These are phyloP conservation scores for Drosophila multiciliata DNA, from an alignment of 2,888 invertebrate genomes.

Conservation along the genomic window DNA sequence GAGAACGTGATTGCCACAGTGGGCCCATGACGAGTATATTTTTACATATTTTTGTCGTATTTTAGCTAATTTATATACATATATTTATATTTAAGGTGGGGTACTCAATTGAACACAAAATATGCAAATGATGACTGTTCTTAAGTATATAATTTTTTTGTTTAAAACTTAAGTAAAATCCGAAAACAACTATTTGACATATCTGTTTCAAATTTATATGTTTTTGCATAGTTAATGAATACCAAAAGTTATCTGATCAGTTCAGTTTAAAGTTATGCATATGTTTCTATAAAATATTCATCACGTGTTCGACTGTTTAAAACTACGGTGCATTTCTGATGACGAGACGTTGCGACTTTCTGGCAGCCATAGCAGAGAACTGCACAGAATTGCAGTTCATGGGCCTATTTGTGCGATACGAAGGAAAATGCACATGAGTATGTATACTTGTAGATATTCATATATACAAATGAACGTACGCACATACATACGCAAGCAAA, in stretches of 20 bases:
- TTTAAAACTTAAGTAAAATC: not conserved
- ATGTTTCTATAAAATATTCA: conserved; percentile 13
- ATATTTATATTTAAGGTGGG: not conserved
- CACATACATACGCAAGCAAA: conserved; percentile 1
- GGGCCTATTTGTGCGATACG: conserved; percentile 25
- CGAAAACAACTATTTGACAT: not conserved
- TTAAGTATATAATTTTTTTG: not conserved
- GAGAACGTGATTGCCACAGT: conserved; percentile 75
- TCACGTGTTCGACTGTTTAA: not conserved
- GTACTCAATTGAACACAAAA: not conserved
- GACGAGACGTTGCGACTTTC: conserved; percentile 33
- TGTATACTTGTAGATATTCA: not conserved
- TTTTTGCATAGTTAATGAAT: not conserved
- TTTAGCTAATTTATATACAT: not conserved
- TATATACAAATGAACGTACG: not conserved
- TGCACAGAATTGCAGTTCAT: conserved; percentile 19
- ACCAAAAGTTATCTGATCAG: not conserved
- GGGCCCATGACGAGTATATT: conserved; percentile 23
- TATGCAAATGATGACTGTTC: not conserved
- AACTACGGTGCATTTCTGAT: conserved; percentile 31
- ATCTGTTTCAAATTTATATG: not conserved
- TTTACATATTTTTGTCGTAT: not conserved
- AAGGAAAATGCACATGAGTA: not conserved
- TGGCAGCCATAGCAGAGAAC: conserved; percentile 17
- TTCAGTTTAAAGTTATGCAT: not conserved